These are phyloP conservation scores for Bilobella aurantiaca DNA, from an alignment of 1,140 invertebrate genomes.

Conservation along the genomic window DNA sequence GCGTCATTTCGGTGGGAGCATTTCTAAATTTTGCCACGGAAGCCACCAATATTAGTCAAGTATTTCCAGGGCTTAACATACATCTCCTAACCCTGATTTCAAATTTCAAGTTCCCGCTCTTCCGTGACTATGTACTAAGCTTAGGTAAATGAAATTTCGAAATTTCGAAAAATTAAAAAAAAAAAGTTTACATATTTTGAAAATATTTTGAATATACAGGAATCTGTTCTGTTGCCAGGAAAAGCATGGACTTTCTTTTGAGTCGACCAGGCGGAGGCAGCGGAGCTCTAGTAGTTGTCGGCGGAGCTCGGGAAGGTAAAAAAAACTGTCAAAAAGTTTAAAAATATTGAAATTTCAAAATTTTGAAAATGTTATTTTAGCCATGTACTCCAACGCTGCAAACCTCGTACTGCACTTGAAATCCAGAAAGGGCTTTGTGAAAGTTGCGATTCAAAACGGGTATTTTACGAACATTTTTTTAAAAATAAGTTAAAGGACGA, in stretches of 20 bases:
- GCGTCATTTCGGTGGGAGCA: constrained; percentile 52
- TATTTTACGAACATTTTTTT: constrained; percentile 39
- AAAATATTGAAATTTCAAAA: constrained; percentile 36
- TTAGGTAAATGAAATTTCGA: constrained; percentile 5
- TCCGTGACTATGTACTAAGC: constrained; percentile 55
- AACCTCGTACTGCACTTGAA: constrained; percentile 57
- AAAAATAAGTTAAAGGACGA: background rate
- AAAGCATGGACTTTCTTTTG: constrained; percentile 45
- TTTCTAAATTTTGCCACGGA: constrained; percentile 67
- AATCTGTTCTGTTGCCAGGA: constrained; percentile 45
- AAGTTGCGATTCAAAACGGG: constrained; percentile 67
- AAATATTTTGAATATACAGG: constrained; percentile 37
- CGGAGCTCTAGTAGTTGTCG: constrained; percentile 59
- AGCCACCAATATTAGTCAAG: constrained; percentile 54
- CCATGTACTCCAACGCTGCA: constrained; percentile 55
- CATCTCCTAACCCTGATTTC: constrained; percentile 62
- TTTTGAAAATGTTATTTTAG: constrained; percentile 71
- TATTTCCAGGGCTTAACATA: constrained; percentile 66
- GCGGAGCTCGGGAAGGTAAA: constrained; percentile 65
- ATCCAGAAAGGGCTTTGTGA: constrained; percentile 66
- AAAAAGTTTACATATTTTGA: background rate
- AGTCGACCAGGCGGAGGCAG: constrained; percentile 45
- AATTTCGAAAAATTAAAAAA: background rate
- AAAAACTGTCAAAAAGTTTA: background rate
- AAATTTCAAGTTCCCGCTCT: constrained; percentile 72